Conservation (phyloP, 1,140 invertebrate species). For the Drosophila kikkawai region DNA sequence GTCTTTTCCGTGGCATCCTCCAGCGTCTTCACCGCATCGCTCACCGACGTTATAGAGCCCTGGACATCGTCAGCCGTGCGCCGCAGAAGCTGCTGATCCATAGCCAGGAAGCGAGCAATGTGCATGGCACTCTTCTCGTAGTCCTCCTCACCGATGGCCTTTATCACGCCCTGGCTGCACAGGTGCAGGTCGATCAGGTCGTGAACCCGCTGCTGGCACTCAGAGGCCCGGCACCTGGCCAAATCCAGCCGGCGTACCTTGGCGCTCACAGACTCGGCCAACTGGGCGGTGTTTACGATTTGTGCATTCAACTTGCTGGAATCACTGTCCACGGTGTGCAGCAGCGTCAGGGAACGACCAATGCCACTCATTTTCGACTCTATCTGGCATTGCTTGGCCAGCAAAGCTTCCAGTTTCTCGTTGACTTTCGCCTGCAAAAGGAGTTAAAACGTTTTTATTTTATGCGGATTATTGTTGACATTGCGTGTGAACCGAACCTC, state of each 20-base stretch:
- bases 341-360: slow-evolving; percentile 86
- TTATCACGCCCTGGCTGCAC: slow-evolving; percentile 97
- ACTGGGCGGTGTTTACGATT: slow-evolving; percentile 93
- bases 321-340: slow-evolving; percentile 88
- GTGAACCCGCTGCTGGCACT: slow-evolving; percentile 97
- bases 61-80: slow-evolving; percentile 91
- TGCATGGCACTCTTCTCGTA: slow-evolving; percentile 97
- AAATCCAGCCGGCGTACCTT: slow-evolving; percentile 98
- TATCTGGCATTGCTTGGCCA: slow-evolving; percentile 86
- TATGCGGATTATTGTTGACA: slow-evolving; percentile 2
- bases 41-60: slow-evolving; percentile 84
- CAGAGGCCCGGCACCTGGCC: slow-evolving; percentile 96
- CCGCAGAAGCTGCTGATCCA: slow-evolving; percentile 96
- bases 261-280: slow-evolving; percentile 97
- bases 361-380: slow-evolving; percentile 87
- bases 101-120: slow-evolving; percentile 96
- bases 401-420: slow-evolving; percentile 85
- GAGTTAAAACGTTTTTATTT: background rate
- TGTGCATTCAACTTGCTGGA: slow-evolving; percentile 92
- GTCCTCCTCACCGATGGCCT: slow-evolving; percentile 95
- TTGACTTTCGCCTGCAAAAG: slow-evolving; percentile 85
- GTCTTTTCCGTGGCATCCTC: slow-evolving; percentile 91
- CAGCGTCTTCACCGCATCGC: slow-evolving; percentile 90
- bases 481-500: slow-evolving; percentile 41
- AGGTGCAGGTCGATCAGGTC: slow-evolving; percentile 98